Evolutionary conservation across 2,113 vertebrate species (phyloP).

Genomic region (Pheucticus melanocephalus): DNA sequence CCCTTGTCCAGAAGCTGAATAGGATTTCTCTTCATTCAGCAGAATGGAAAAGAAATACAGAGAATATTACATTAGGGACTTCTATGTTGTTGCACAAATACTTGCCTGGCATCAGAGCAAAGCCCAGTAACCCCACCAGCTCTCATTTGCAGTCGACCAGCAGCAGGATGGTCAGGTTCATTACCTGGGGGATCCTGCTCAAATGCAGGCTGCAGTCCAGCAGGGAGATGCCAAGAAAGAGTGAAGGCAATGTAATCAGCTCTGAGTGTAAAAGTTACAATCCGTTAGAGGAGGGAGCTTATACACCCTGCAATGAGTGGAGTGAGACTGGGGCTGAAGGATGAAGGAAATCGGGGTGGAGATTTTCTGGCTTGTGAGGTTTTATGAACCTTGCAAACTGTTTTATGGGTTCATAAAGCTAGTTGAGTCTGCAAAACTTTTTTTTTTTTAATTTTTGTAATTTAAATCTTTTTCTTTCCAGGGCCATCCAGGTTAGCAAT

Average conservation of each 20-base stretch:
- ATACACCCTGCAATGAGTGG: background rate
- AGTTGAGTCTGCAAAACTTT: background rate
- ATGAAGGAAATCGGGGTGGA: background rate
- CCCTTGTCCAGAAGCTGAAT: background rate
- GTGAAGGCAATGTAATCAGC: background rate
- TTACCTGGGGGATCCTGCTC: background rate
- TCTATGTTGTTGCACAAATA: background rate
- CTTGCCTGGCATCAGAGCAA: background rate
- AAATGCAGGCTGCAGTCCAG: background rate
- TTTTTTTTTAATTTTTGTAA: background rate
- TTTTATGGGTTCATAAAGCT: constrained; percentile 35
- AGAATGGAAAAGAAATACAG: background rate
- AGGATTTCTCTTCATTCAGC: background rate
- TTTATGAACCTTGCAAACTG: constrained; percentile 46
- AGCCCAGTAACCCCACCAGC: background rate
- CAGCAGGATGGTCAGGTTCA: background rate
- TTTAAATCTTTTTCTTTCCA: constrained; percentile 27
- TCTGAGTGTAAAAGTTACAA: background rate
- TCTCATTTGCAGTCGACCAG: background rate
- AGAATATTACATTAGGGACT: background rate
- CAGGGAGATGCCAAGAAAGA: background rate
- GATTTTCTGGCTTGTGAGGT: constrained; percentile 47
- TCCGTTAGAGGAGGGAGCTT: background rate
- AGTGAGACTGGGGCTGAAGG: background rate
- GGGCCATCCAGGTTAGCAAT: background rate